Base-by-base conservation (phyloP, 2,888 invertebrate genomes). In the Tenthredo livida region DNA sequence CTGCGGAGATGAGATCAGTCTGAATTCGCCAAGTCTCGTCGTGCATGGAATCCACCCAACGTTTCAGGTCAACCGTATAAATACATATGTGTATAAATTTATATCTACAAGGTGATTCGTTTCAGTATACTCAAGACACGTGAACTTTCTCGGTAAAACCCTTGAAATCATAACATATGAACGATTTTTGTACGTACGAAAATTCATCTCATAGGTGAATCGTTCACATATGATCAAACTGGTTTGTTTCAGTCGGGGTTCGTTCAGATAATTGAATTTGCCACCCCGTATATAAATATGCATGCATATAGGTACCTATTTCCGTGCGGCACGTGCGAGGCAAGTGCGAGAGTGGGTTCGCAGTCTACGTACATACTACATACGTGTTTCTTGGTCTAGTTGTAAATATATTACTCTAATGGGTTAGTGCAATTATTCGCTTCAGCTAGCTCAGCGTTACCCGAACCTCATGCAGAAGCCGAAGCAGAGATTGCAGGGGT, bases 401-500 rank as follows among this genome's bases (percentile, higher is more conserved):
- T 47, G 77, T 54, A 54, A 47, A 40, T 77, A 54, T 54, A 77
- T 50, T 29, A 77, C 54, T 33, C 54, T 77, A 77, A 77, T 77
- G 77, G 50, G 77, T 47, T 50, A 9, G 77, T 77, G 77, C 77
- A 54, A 77, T 77, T 77, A 77, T 77, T 77, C 54, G 77, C 50
- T 77, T 50, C 77, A 29, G 77, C 17, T 54, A 12, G 29, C 29
- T 54, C 50, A 37, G 17, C 77, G 54, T 77, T 47, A 50, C 29
- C 47, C 40, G 47, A 77, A 50, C 33, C 17, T 70, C 2, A 37
- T 29, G 33, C 25, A 70, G 33, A 29, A 77, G 12, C 47, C 2
- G 47, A 25, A 77, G 77, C 54, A 21, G 54, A 33, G 54, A 50
- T 77, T 77, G 54, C 77, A 25, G 21, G 40, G 21, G 12, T 43